Evolutionary conservation across 30 jellyfish, hydroid and myxozoan genomes (phyloP).

Genomic region (Mastigias papua): DNA sequence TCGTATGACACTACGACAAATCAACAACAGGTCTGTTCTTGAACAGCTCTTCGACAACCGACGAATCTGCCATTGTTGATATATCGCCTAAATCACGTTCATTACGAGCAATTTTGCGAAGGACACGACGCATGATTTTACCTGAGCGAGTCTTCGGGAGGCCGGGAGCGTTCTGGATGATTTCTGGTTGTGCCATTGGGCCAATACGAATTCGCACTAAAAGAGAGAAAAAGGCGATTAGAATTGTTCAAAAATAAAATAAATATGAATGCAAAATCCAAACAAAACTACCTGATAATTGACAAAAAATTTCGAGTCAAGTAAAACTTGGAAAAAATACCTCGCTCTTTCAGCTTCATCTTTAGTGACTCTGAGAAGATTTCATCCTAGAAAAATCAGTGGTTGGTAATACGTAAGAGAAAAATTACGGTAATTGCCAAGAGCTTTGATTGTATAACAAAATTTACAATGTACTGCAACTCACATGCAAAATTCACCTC

Average conservation of each 20-base stretch:
- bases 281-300: not conserved
- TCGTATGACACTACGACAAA: not conserved
- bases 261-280: not conserved
- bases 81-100: constrained; percentile 92
- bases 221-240: constrained; percentile 4
- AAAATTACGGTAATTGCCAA: not conserved
- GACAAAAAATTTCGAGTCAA: not conserved
- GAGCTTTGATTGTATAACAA: no score
- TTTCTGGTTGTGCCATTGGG: constrained; percentile 95
- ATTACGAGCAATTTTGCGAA: constrained; percentile 93
- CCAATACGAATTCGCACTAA: constrained; percentile 97
- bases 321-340: not conserved
- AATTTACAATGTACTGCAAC: no score
- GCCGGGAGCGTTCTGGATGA: constrained; percentile 98
- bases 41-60: constrained; percentile 91
- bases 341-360: not conserved
- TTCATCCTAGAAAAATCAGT: not conserved
- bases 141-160: constrained; percentile 99
- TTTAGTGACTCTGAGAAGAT: not conserved
- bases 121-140: constrained; percentile 97
- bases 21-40: constrained; percentile 79
- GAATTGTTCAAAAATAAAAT: not conserved
- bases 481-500: no score
- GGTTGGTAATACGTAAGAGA: not conserved
- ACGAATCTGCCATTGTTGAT: constrained; percentile 95